phyloP scores from a whole-genome alignment of 2,797 vertebrate species.

The Rhinophrynus dorsalis region DNA sequence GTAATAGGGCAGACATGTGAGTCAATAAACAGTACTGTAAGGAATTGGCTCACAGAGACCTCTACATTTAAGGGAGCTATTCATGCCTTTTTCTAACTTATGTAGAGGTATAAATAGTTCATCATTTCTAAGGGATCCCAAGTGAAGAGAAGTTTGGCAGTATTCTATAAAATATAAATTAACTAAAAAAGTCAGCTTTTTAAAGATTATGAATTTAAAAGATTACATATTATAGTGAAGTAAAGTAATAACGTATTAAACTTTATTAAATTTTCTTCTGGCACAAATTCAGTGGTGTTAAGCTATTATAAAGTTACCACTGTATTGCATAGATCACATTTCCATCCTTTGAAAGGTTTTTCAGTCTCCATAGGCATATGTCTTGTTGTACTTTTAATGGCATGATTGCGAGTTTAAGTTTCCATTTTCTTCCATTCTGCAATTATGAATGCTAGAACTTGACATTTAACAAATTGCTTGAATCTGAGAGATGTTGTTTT shows the following conservation, averaged over 20 bases:
- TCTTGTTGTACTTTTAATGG: background rate
- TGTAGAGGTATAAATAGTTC: conserved; percentile 30
- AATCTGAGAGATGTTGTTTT: background rate
- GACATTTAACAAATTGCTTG: conserved; percentile 7
- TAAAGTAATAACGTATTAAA: background rate
- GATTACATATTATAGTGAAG: fast-evolving
- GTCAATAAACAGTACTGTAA: conserved; percentile 24
- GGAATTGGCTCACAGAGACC: conserved; percentile 46
- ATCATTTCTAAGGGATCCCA: conserved; percentile 10
- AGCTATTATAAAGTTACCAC: background rate
- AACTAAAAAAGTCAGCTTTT: background rate
- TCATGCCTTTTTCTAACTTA: conserved; percentile 45
- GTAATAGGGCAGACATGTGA: conserved; percentile 40
- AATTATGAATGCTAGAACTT: background rate
- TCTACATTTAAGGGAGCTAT: conserved; percentile 52
- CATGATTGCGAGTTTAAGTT: conserved; percentile 1
- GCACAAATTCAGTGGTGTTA: background rate
- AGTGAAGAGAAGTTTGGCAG: background rate
- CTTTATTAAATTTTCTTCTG: background rate
- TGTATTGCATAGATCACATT: background rate
- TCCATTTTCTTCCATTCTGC: conserved; percentile 1
- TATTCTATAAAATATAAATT: conserved; percentile 4
- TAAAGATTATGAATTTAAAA: background rate
- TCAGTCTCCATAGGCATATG: background rate
- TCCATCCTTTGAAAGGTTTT: background rate